phyloP scores from a whole-genome alignment of 2,113 vertebrate species.

The Lethenteron camtschaticum region DNA sequence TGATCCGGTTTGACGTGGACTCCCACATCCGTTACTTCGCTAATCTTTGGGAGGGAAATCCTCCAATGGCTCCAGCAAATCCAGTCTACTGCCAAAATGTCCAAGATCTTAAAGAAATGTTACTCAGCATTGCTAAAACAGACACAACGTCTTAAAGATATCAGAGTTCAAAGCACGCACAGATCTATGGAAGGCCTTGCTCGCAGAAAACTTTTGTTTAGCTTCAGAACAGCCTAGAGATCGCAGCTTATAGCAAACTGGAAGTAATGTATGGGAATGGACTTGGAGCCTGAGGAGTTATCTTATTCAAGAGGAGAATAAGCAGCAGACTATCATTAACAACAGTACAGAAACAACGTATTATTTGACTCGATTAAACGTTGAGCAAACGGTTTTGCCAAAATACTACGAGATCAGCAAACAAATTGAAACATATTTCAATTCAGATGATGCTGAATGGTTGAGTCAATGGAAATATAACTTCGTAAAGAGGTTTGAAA shows the following conservation, averaged over 20 bases:
- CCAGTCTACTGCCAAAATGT: conserved; percentile 21
- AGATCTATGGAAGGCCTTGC: conserved; percentile 20
- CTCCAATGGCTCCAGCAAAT: conserved; percentile 20
- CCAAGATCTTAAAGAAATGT: conserved; percentile 18
- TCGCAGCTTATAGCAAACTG: not conserved
- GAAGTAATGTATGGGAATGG: not conserved
- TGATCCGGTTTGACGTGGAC: conserved; percentile 21
- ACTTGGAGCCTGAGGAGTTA: not conserved
- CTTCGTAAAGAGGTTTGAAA: conserved; percentile 12
- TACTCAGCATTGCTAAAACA: conserved; percentile 15
- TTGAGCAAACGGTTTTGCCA: not conserved
- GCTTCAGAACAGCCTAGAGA: conserved; percentile 7
- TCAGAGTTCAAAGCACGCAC: conserved; percentile 13
- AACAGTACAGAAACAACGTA: not conserved
- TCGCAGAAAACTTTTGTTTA: conserved; percentile 26
- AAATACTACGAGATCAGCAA: not conserved
- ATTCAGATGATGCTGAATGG: not conserved
- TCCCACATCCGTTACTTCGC: conserved; percentile 19
- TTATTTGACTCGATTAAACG: too few species aligned
- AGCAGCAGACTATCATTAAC: not conserved
- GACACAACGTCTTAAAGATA: conserved; percentile 9
- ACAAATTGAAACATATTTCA: too few species aligned
- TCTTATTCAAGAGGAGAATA: not conserved
- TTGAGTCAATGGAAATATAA: conserved; percentile 16
- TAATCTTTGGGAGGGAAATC: too few species aligned